Evolutionary conservation across 2,113 vertebrate genomes (phyloP).

Genomic region (Sceloporus undulatus): DNA sequence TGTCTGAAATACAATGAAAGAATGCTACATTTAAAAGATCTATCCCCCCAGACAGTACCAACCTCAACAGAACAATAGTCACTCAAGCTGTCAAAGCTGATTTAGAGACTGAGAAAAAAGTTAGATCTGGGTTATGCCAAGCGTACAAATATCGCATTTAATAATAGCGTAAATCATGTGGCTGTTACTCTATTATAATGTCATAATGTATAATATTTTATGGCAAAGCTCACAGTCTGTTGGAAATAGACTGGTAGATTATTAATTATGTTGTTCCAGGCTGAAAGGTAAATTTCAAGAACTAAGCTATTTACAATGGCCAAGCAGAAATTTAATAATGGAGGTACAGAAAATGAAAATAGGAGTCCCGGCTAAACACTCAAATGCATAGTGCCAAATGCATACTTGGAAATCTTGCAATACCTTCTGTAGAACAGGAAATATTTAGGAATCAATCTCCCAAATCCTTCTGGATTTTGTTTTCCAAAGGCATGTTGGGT

Average conservation of each 20-base stretch:
- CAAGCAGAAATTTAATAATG: background rate
- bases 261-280: background rate
- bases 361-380: background rate
- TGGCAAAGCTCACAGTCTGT: background rate
- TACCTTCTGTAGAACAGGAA: background rate
- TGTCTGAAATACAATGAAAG: background rate
- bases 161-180: background rate
- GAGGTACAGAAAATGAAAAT: too few species aligned
- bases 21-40: background rate
- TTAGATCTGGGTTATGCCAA: background rate
- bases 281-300: slow-evolving; percentile 9
- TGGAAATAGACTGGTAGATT: background rate
- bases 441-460: background rate
- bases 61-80: background rate
- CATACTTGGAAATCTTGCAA: background rate
- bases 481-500: background rate
- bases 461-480: background rate
- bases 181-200: background rate
- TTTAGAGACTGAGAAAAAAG: background rate
- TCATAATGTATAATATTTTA: background rate
- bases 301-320: background rate
- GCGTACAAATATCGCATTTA: background rate
- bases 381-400: background rate
- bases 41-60: background rate
- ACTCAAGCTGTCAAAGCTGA: background rate